phyloP scores from a whole-genome alignment of 92 coral and sea anemone species.

The Epizoanthus ramosus region DNA sequence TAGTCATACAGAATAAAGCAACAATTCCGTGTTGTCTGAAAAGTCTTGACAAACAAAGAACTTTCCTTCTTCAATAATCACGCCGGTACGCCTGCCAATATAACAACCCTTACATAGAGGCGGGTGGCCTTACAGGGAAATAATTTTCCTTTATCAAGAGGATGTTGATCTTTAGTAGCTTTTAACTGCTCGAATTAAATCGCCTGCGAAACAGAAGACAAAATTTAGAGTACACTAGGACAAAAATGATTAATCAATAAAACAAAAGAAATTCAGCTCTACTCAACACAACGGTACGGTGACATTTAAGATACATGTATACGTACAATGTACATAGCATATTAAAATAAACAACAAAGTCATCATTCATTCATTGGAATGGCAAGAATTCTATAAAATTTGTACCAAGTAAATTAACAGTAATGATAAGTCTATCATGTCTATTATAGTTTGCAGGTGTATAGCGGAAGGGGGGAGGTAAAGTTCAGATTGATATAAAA shows the following conservation, averaged over 20 bases:
- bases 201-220: background rate
- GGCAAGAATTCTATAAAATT: background rate
- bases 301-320: background rate
- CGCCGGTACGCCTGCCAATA: no score
- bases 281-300: background rate
- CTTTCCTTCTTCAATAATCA: background rate
- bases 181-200: background rate
- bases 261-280: background rate
- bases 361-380: background rate
- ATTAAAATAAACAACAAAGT: background rate
- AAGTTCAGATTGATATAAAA: background rate
- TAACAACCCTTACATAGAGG: no score
- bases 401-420: background rate
- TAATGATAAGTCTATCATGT: background rate
- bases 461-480: background rate
- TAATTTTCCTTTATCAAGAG: no score
- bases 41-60: background rate
- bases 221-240: background rate
- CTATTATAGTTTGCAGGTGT: background rate
- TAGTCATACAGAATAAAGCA: background rate
- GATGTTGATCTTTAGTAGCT: no score
- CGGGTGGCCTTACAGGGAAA: no score
- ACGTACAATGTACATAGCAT: no score
- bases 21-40: slow-evolving; percentile 1
- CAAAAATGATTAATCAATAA: background rate